Conservation (phyloP, 2,797 vertebrate genomes). For the Loris lydekkerianus region DNA sequence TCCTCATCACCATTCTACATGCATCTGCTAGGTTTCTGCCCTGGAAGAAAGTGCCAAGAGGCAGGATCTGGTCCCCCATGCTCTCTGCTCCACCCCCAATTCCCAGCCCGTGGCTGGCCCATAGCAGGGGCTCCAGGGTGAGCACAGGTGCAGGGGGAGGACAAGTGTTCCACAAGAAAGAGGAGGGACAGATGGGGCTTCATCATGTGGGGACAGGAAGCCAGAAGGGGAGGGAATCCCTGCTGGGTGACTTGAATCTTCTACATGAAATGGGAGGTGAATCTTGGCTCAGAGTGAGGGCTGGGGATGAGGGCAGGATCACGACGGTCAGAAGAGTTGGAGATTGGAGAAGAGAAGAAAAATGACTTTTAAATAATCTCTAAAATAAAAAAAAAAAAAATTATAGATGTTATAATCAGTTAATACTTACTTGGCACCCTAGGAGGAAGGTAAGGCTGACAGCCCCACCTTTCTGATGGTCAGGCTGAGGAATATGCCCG, state of each 20-base stretch:
- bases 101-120: background rate
- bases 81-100: background rate
- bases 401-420: background rate
- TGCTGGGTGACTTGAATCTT: background rate
- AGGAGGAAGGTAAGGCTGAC: background rate
- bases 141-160: fast-evolving
- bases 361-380: background rate
- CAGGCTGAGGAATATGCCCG: background rate
- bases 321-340: background rate
- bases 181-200: background rate
- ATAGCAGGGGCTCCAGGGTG: background rate
- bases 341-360: background rate
- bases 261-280: background rate
- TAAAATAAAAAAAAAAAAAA: too few species aligned
- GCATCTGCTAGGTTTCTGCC: background rate
- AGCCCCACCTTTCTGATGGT: background rate
- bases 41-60: background rate
- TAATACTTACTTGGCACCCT: background rate
- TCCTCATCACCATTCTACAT: background rate
- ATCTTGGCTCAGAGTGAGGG: background rate
- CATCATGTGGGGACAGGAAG: fast-evolving
- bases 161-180: background rate
- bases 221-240: background rate
- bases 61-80: background rate
- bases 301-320: background rate